Percentiles rank a stretch among this genome's conserved stretches.
phyloP scores from a whole-genome alignment of 2,888 invertebrate genomes.

The Arrhopalites spinosus region DNA sequence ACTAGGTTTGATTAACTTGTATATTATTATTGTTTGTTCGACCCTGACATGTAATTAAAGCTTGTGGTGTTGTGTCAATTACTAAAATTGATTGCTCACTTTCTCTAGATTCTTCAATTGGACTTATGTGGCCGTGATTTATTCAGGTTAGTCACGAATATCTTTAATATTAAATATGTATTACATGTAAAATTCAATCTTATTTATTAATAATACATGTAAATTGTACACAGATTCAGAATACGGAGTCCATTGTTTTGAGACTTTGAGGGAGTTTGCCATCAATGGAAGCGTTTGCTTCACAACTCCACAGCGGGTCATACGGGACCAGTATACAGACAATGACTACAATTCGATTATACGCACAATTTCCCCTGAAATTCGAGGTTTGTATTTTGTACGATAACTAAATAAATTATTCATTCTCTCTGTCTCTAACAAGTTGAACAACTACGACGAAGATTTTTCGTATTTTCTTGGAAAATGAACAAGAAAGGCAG shows the following conservation, averaged over 20 bases:
- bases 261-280: slow-evolving; percentile 61
- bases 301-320: slow-evolving; percentile 61
- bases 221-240: slow-evolving; percentile 61
- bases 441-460: too few species aligned
- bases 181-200: too few species aligned
- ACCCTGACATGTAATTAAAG: too few species aligned
- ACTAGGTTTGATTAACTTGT: too few species aligned
- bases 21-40: too few species aligned
- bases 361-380: slow-evolving; percentile 60
- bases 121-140: slow-evolving; percentile 65
- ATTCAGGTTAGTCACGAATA: slow-evolving; percentile 60
- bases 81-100: too few species aligned
- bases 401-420: not conserved
- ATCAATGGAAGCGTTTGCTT: slow-evolving; percentile 63
- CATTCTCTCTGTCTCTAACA: not conserved
- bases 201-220: too few species aligned
- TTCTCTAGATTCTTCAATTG: slow-evolving; percentile 58
- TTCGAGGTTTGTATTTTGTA: slow-evolving; percentile 60
- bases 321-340: slow-evolving; percentile 60
- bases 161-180: too few species aligned
- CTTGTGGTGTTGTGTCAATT: too few species aligned
- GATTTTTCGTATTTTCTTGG: too few species aligned
- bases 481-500: too few species aligned
- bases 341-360: slow-evolving; percentile 62
- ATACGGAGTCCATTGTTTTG: slow-evolving; percentile 64